A percentile compares a stretch with the other conserved stretches of the same genome.
These are phyloP conservation scores for Epistrophe eligans DNA, from an alignment of 2,888 invertebrate species.

Conservation along the genomic window DNA sequence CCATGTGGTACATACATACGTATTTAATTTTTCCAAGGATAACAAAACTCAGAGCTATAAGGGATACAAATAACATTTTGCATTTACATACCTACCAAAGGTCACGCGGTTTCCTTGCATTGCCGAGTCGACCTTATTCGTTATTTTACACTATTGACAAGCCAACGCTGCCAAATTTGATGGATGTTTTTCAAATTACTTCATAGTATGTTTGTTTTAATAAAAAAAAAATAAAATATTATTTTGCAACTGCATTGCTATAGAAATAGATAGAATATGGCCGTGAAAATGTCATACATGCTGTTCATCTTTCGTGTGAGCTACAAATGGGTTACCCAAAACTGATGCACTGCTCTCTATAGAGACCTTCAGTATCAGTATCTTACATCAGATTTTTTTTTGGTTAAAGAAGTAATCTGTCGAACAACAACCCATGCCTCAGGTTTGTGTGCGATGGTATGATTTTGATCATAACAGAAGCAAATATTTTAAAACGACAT, in stretches of 20 bases:
- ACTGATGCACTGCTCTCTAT: slow-evolving; percentile 15
- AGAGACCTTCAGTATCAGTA: slow-evolving; percentile 32
- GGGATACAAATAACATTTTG: not conserved
- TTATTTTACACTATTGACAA: slow-evolving; percentile 30
- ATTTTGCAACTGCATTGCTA: slow-evolving; percentile 33
- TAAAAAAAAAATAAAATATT: slow-evolving; percentile 6
- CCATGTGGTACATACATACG: no score
- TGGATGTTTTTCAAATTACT: slow-evolving; percentile 55
- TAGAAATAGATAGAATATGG: not conserved
- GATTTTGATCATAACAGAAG: slow-evolving; percentile 27
- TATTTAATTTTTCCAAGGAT: not conserved
- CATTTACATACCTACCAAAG: slow-evolving; percentile 9
- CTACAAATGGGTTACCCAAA: slow-evolving; percentile 31
- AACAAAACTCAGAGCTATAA: not conserved
- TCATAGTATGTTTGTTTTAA: slow-evolving; percentile 25
- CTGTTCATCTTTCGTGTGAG: slow-evolving; percentile 13
- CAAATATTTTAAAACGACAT: slow-evolving; percentile 26
- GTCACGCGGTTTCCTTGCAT: slow-evolving; percentile 6
- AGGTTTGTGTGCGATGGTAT: slow-evolving; percentile 16
- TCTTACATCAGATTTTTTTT: slow-evolving; percentile 40
- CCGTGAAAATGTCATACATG: slow-evolving; percentile 34
- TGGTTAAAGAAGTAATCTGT: slow-evolving; percentile 14
- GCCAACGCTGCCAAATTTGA: slow-evolving; percentile 50
- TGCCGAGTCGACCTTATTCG: slow-evolving; percentile 5
- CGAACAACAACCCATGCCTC: slow-evolving; percentile 3